Evolutionary conservation across 2,888 invertebrate species (phyloP).

Genomic region (Crematogaster levior): DNA sequence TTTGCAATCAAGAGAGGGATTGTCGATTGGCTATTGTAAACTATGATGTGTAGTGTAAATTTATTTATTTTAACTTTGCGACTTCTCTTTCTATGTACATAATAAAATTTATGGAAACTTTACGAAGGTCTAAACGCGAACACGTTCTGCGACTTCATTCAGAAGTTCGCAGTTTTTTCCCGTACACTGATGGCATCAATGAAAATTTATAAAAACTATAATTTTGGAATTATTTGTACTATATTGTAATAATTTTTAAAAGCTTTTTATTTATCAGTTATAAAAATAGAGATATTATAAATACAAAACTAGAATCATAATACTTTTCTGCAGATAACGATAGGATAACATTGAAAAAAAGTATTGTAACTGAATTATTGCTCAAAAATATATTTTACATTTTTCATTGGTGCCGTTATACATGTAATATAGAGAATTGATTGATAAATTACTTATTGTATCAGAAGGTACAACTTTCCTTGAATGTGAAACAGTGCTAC

Average conservation of each 20-base stretch:
- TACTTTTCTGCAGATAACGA: not conserved
- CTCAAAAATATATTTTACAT: not conserved
- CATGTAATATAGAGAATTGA: not conserved
- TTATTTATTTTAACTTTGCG: constrained; percentile 7
- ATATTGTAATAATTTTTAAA: not conserved
- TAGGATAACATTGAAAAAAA: not conserved
- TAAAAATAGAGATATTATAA: not conserved
- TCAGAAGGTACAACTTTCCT: not conserved
- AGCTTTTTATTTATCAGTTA: not conserved
- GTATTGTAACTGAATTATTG: not conserved
- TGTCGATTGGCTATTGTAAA: not conserved
- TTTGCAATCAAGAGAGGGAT: not conserved
- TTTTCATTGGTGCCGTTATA: constrained; percentile 23
- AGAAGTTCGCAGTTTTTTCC: too few relatives aligned
- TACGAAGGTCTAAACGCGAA: not conserved
- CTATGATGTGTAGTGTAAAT: not conserved
- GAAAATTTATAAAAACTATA: not conserved
- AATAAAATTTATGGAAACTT: constrained; percentile 20
- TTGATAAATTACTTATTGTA: not conserved
- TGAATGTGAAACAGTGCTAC: not conserved
- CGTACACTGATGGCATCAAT: not conserved
- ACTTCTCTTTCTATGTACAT: constrained; percentile 20
- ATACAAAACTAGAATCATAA: constrained; percentile 1
- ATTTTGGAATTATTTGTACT: constrained; percentile 2
- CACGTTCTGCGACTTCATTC: not conserved